Evolutionary conservation across 1,140 invertebrate genomes (phyloP), one percentile per base, ranked within the genome.

Genomic region (Neodiprion fabricii): DNA sequence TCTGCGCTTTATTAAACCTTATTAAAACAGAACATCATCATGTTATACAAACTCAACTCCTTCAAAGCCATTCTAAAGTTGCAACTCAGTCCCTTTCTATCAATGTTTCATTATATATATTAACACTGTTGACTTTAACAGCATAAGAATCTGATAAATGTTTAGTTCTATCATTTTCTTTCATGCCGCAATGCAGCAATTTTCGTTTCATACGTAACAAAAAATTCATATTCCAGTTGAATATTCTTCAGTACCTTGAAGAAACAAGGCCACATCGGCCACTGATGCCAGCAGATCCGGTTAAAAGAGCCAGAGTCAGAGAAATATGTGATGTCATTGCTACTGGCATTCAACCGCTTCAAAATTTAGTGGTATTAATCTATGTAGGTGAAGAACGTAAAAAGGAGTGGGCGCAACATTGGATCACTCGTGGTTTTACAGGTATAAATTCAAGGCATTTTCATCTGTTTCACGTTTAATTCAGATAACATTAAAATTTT

Each of bases 161-260:
- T 40, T 40, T 5, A 40, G 28, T 40, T 40, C 28, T 1, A 40
- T 40, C 28, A 40, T 40, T 40, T 40, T 40, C 28, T 40, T 5
- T 2, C 1, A 5, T 40, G 5, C 28, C 5, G 5, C 28, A 40
- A 5, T 40, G 28, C 28, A 40, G 28, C 28, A 40, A 40, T 40
- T 40, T 40, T 40, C 5, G 28, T 40, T 40, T 40, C 17, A 67
- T 7, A 66, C 12, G 21, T n/a, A 66, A 49, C 9, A 68, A 65
- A 68, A 48, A 11, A 71, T 73, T 48, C 53, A 9, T 79, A 72
- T 72, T 77, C 10, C 80, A 94, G 85, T 85, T 98, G 66, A 96
- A 95, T 80, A 98, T 99, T 74, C 93, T 99, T 91, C 96, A 98
- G 87, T 99, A 98, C 88, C 89, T 99, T 81, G 97, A 99, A 89